phyloP scores from a whole-genome alignment of 2,113 vertebrate species.

The Bufo gargarizans region DNA sequence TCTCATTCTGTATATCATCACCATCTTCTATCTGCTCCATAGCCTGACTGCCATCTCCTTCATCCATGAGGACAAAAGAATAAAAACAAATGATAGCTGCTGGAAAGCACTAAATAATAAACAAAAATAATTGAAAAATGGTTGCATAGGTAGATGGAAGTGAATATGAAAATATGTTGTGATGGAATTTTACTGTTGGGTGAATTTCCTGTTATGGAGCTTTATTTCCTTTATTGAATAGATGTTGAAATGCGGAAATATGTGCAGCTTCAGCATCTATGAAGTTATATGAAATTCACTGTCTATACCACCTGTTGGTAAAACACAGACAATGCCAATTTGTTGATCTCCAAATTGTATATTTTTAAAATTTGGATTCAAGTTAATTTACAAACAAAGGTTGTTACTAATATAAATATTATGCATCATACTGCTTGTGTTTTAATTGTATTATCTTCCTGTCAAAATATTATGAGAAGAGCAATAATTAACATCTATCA shows the following conservation, averaged over 20 bases:
- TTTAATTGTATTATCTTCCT: conserved; percentile 11
- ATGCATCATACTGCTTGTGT: background rate
- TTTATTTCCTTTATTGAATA: background rate
- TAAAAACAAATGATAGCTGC: too few species aligned
- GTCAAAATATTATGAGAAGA: conserved; percentile 19
- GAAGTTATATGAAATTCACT: background rate
- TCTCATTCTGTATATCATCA: too few species aligned
- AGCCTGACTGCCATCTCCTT: too few species aligned
- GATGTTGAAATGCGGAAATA: background rate
- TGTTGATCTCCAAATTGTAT: background rate
- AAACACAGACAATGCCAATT: background rate
- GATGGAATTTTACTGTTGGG: too few species aligned
- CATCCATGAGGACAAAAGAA: too few species aligned
- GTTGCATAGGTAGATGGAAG: too few species aligned
- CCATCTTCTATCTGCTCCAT: too few species aligned
- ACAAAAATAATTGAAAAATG: too few species aligned
- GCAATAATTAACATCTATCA: conserved; percentile 26
- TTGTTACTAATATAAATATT: conserved; percentile 4
- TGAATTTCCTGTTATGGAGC: background rate
- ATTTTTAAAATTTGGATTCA: background rate
- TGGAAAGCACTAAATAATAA: too few species aligned
- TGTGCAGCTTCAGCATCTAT: background rate
- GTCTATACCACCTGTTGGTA: background rate
- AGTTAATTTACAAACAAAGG: background rate
- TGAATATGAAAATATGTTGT: too few species aligned